Percentiles rank a stretch among this genome's conserved stretches.
Conservation (phyloP, 1,140 invertebrate species). For the Leptonema lineaticorne region DNA sequence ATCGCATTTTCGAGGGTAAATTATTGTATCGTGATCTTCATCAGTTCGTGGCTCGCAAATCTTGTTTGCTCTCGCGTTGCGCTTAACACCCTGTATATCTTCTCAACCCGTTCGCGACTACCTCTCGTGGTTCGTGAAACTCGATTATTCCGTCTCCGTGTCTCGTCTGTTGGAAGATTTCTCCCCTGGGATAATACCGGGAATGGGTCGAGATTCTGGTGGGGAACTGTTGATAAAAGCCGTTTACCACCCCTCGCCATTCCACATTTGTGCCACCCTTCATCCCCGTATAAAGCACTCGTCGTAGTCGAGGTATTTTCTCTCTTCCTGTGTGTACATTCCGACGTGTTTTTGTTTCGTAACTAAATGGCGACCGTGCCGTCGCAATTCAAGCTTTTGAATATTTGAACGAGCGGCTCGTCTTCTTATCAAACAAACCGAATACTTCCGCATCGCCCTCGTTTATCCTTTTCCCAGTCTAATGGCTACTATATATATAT, state of each 20-base stretch:
- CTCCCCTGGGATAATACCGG: background rate
- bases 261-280: background rate
- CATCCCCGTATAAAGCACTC: too few relatives aligned
- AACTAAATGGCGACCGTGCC: constrained; percentile 31
- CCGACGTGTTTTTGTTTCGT: constrained; percentile 23
- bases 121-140: constrained; percentile 18
- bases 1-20: background rate
- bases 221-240: constrained; percentile 24
- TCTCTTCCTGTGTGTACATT: constrained; percentile 19
- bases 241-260: too few relatives aligned
- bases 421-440: constrained; percentile 25
- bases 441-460: constrained; percentile 3
- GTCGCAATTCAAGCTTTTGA: constrained; percentile 26
- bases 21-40: constrained; percentile 20
- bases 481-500: too few relatives aligned
- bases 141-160: constrained; percentile 30
- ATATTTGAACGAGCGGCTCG: constrained; percentile 28
- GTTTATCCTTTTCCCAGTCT: background rate
- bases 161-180: background rate
- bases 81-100: constrained; percentile 9
- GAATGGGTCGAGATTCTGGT: background rate
- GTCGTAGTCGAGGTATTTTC: too few relatives aligned
- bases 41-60: constrained; percentile 20
- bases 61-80: constrained; percentile 18
- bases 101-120: constrained; percentile 13